These are phyloP conservation scores for Mystacides longicornis DNA, from an alignment of 2,888 invertebrate genomes.

Conservation along the genomic window DNA sequence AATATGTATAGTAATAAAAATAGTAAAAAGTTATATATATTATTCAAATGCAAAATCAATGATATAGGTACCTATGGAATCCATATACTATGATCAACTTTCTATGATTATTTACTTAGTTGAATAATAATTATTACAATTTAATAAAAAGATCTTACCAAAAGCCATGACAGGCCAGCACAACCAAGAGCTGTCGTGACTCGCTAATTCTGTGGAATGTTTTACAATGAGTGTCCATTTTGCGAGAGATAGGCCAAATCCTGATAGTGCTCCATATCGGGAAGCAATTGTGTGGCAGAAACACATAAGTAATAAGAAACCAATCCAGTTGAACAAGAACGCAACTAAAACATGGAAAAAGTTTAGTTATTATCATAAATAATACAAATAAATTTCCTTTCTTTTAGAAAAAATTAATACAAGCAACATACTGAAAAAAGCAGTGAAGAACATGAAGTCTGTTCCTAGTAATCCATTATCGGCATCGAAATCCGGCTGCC, in stretches of 20 bases:
- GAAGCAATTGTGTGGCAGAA: constrained; percentile 92
- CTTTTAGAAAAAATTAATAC: background rate
- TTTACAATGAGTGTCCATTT: constrained; percentile 95
- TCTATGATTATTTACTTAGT: background rate
- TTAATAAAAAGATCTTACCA: constrained; percentile 46
- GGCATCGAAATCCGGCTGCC: constrained; percentile 57
- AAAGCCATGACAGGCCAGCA: constrained; percentile 92
- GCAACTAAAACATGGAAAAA: constrained; percentile 58
- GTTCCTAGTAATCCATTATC: constrained; percentile 82
- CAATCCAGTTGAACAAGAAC: constrained; percentile 94
- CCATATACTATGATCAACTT: no score
- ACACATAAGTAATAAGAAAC: constrained; percentile 85
- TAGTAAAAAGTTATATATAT: no score
- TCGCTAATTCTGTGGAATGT: constrained; percentile 79
- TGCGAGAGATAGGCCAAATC: constrained; percentile 86
- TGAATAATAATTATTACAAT: constrained; percentile 8
- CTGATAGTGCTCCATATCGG: constrained; percentile 85
- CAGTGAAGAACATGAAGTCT: constrained; percentile 88
- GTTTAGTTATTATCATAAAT: background rate
- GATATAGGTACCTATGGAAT: no score
- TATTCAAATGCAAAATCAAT: no score
- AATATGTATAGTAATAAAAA: no score
- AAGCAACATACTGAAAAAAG: constrained; percentile 70
- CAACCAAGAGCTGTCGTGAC: constrained; percentile 83
- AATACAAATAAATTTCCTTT: background rate